Conservation (phyloP, 2,888 invertebrate species). For the Shargacucullia verbasci region DNA sequence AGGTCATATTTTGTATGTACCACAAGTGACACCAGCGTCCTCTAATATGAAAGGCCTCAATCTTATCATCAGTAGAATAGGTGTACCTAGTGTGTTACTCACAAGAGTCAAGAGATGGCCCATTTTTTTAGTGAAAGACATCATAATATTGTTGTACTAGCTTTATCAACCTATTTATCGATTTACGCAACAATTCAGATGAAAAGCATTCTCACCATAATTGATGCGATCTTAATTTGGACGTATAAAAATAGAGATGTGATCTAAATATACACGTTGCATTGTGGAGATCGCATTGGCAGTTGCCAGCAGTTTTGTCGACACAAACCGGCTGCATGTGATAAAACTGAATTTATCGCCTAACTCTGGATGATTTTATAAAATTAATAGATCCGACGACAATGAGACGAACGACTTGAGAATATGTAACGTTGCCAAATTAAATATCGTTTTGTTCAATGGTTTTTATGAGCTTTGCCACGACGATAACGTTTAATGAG, state of each 20-base stretch:
- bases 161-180: conserved; percentile 20
- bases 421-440: conserved; percentile 37
- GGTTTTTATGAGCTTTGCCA: conserved; percentile 13
- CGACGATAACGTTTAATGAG: conserved; percentile 2
- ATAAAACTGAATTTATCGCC: conserved; percentile 41
- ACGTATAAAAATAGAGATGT: conserved; percentile 33
- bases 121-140: too few relatives aligned
- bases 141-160: too few relatives aligned
- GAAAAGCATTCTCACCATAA: conserved; percentile 46
- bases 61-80: too few relatives aligned
- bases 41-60: too few relatives aligned
- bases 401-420: conserved; percentile 27
- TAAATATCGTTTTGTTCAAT: conserved; percentile 20
- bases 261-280: conserved; percentile 35
- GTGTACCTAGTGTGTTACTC: too few relatives aligned
- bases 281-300: conserved; percentile 46
- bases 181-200: conserved; percentile 33
- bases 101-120: too few relatives aligned
- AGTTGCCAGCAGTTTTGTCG: conserved; percentile 9
- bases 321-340: conserved; percentile 20
- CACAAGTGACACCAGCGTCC: too few relatives aligned
- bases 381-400: conserved; percentile 42
- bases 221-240: conserved; percentile 46
- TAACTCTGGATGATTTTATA: conserved; percentile 24
- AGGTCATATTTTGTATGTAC: too few relatives aligned